A percentile compares a stretch with the other conserved stretches of the same genome.
phyloP scores from a whole-genome alignment of 1,140 invertebrate species.

The Drosophila sp. region DNA sequence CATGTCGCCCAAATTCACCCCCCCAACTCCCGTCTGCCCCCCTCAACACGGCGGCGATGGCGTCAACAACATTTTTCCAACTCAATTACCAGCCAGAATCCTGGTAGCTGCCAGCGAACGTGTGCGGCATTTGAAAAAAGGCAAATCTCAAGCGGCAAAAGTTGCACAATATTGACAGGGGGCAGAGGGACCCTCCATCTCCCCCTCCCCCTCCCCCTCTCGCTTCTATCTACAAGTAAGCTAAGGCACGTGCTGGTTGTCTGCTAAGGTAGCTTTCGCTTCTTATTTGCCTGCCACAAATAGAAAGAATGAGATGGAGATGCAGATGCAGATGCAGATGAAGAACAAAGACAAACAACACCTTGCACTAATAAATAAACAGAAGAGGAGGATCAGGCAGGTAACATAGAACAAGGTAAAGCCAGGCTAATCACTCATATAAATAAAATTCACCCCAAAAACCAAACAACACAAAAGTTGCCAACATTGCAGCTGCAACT shows the following conservation, averaged over 20 bases:
- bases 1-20: conserved; percentile 50
- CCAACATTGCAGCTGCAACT: conserved; percentile 30
- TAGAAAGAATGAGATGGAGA: conserved; percentile 35
- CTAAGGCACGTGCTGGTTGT: conserved; percentile 38
- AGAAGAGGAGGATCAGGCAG: conserved; percentile 17
- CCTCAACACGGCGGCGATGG: conserved; percentile 29
- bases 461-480: not conserved
- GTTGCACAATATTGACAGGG: conserved; percentile 60
- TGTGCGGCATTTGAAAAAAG: conserved; percentile 65
- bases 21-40: not conserved
- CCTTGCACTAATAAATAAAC: conserved; percentile 76
- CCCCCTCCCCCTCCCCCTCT: not conserved
- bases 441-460: conserved; percentile 56
- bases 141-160: conserved; percentile 67
- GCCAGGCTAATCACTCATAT: conserved; percentile 76
- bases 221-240: not conserved
- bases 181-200: conserved; percentile 22
- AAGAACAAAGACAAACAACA: conserved; percentile 46
- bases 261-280: conserved; percentile 37
- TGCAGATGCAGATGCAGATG: conserved; percentile 25
- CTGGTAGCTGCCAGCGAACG: conserved; percentile 36
- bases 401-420: conserved; percentile 19
- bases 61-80: conserved; percentile 81
- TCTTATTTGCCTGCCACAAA: conserved; percentile 72
- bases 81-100: conserved; percentile 69